Evolutionary conservation across 2,113 vertebrate species (phyloP).

Genomic region (Passer domesticus): DNA sequence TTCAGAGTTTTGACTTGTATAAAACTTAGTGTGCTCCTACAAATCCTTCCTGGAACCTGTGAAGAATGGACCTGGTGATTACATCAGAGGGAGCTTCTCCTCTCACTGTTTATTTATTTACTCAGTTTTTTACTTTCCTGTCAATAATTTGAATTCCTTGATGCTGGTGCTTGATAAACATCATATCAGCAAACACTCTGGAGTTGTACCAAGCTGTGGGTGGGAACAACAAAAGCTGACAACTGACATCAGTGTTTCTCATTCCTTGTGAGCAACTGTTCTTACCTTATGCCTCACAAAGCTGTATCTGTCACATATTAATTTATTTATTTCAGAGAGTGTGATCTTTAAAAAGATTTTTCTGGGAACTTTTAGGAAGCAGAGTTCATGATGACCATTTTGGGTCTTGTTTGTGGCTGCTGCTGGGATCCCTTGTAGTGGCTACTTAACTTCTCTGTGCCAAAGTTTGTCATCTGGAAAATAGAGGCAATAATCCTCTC

Average conservation of each 20-base stretch:
- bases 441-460: slow-evolving; percentile 1
- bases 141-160: slow-evolving; percentile 1
- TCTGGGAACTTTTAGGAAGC: not conserved
- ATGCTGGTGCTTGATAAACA: not conserved
- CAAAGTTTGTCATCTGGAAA: slow-evolving; percentile 44
- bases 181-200: not conserved
- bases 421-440: not conserved
- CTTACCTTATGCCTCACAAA: not conserved
- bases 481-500: slow-evolving; percentile 38
- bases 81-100: not conserved
- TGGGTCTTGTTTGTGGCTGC: not conserved
- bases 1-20: not conserved
- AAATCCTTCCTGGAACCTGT: not conserved
- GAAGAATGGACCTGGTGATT: not conserved
- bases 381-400: not conserved
- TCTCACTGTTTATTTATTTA: not conserved
- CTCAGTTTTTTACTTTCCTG: not conserved
- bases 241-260: not conserved
- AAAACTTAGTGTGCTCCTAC: not conserved
- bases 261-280: not conserved
- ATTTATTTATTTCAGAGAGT: not conserved
- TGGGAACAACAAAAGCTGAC: not conserved
- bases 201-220: not conserved
- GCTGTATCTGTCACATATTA: not conserved
- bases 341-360: not conserved